Base-by-base conservation (phyloP, 2,888 invertebrate species). In the Brenthis ino region DNA sequence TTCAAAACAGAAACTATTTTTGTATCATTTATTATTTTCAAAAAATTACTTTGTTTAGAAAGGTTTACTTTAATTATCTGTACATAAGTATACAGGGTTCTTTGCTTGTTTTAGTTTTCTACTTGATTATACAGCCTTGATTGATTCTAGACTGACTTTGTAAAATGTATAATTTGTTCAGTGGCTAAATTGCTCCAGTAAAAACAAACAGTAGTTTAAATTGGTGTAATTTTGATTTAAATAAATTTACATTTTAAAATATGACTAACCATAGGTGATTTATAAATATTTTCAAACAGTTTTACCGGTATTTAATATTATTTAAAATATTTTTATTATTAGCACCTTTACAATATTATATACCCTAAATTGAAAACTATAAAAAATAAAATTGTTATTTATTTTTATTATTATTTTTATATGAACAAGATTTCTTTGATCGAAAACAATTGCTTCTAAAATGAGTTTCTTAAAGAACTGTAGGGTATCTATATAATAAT, bases 131-230 rank as follows among this genome's bases (percentile, higher is more conserved):
- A 43, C 11, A 47, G 51, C 20, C 48, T 33, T 67, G 57, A 54
- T 58, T 72, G 65, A 64, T 68, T 65, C 16, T 56, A 53, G 43
- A 58, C 54, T 61, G 64, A 68, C 50, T 67, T 6, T 57, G 55
- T 66, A 60, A 67, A 63, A 58, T 65, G 24, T 37, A 47, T 57
- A 61, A 72, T 64, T 66, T 64, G 61, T 48, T 6, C n/a, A 57
- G 33, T 37, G 13, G 20, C 51, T 37, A 47, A 67, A 64, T 68
- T 48, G 51, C 57, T 56, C 28, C 3, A 55, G 56, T 67, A 33
- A 53, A 64, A 64, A 67, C 71, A 69, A 64, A 67, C 57, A 64
- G 64, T 33, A n/a, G 48, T 57, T 37, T 37, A 50, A 50, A 50
- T 43, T 8, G 8, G 20, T 47, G 63, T 55, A 70, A 70, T 58